Percentiles rank a stretch among this genome's conserved stretches.
Evolutionary conservation across 2,797 vertebrate species (phyloP).

Genomic region (Pseudotriccus pelzelni): DNA sequence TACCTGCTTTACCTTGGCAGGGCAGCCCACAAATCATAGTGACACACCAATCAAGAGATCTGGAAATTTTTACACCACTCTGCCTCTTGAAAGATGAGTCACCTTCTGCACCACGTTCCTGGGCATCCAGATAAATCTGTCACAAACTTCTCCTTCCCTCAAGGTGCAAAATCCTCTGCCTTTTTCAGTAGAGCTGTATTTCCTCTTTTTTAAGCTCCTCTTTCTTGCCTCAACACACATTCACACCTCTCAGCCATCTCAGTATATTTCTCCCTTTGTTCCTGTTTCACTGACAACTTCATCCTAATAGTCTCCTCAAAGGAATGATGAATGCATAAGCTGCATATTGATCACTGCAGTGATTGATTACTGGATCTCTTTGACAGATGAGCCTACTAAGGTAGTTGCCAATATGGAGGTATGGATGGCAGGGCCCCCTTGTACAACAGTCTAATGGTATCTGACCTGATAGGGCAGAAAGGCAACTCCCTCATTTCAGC

Average conservation of each 20-base stretch:
- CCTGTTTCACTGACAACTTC: slow-evolving; percentile 64
- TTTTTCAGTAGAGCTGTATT: neutral
- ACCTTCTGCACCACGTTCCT: slow-evolving; percentile 32
- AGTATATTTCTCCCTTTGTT: slow-evolving; percentile 66
- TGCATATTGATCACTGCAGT: slow-evolving; percentile 89
- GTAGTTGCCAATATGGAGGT: slow-evolving; percentile 86
- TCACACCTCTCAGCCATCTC: slow-evolving; percentile 52
- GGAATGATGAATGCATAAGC: slow-evolving; percentile 85
- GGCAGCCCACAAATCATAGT: slow-evolving; percentile 85
- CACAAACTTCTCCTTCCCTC: slow-evolving; percentile 59
- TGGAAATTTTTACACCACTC: slow-evolving; percentile 59
- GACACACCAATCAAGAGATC: slow-evolving; percentile 85
- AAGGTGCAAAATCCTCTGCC: neutral
- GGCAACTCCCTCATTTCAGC: slow-evolving; percentile 69
- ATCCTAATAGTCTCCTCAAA: slow-evolving; percentile 69
- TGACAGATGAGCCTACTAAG: slow-evolving; percentile 88
- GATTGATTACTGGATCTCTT: slow-evolving; percentile 87
- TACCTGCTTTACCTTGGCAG: slow-evolving; percentile 71
- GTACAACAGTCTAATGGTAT: slow-evolving; percentile 82
- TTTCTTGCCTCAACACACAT: neutral
- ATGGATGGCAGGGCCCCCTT: slow-evolving; percentile 77
- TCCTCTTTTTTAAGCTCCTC: neutral
- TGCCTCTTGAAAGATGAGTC: slow-evolving; percentile 74
- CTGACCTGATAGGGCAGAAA: slow-evolving; percentile 75
- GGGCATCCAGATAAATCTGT: slow-evolving; percentile 75